These are phyloP conservation scores for Chaetogeoica ovagalla DNA, from an alignment of 2,888 invertebrate species.

Conservation along the genomic window DNA sequence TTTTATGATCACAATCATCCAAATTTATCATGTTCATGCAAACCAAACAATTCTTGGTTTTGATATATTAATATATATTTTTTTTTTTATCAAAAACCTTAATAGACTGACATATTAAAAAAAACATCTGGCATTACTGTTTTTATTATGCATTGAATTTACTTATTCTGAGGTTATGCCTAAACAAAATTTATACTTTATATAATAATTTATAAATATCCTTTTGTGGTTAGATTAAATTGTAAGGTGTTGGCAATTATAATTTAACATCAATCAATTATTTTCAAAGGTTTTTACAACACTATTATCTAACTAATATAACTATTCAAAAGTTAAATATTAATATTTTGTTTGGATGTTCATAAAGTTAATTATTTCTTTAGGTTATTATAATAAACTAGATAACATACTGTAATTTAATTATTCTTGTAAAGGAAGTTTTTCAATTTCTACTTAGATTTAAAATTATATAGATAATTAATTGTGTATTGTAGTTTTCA, in stretches of 20 bases:
- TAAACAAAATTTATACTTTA: conserved; percentile 9
- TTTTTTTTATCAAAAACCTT: conserved; percentile 18
- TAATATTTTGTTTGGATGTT: conserved; percentile 24
- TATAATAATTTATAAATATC: conserved; percentile 19
- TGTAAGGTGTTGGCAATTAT: conserved; percentile 48
- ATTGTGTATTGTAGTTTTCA: conserved; percentile 22
- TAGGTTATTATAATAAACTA: conserved; percentile 24
- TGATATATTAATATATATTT: conserved; percentile 18
- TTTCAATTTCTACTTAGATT: conserved; percentile 26
- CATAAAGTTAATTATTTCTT: conserved; percentile 24
- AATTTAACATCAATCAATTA: conserved; percentile 24
- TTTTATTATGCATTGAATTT: conserved; percentile 31
- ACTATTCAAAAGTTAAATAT: conserved; percentile 20
- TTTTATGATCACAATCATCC: conserved; percentile 57
- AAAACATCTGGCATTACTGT: conserved; percentile 17
- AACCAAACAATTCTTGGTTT: conserved; percentile 13
- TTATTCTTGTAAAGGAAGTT: conserved; percentile 9
- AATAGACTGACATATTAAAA: conserved; percentile 44
- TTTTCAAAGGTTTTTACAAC: conserved; percentile 36
- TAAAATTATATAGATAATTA: conserved; percentile 28
- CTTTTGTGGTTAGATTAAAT: conserved; percentile 22
- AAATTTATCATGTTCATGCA: conserved; percentile 40
- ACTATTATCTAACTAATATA: no score
- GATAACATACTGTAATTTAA: neutral
- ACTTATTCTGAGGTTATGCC: conserved; percentile 22